Evolutionary conservation across 2,113 vertebrate species (phyloP).

Genomic region (Alethe diademata): DNA sequence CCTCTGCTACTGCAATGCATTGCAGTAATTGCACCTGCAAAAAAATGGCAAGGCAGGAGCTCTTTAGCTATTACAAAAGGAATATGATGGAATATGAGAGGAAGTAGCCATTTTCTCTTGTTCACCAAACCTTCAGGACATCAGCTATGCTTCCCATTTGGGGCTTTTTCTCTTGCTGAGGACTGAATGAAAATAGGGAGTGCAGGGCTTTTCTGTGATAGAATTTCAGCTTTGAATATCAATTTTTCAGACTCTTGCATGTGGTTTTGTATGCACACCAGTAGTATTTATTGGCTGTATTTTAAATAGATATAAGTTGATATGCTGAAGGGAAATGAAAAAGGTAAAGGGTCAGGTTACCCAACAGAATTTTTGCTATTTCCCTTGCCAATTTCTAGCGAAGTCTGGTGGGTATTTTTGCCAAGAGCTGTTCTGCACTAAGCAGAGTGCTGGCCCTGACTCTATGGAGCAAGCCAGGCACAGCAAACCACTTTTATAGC

Average conservation of each 20-base stretch:
- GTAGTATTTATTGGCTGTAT: neutral
- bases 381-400: neutral
- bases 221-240: neutral
- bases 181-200: neutral
- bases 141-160: neutral
- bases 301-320: neutral
- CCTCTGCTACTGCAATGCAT: neutral
- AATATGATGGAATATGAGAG: neutral
- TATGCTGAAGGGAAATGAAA: neutral
- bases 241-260: neutral
- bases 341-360: neutral
- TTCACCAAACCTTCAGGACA: neutral
- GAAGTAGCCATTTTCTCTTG: neutral
- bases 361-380: neutral
- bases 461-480: neutral
- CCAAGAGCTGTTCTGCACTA: neutral
- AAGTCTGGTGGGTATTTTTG: neutral
- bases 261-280: neutral
- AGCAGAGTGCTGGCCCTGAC: neutral
- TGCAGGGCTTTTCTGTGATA: neutral
- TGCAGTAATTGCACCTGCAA: neutral
- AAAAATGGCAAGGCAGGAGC: neutral
- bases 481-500: neutral
- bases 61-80: neutral
- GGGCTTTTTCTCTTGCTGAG: neutral